A percentile compares a stretch with the other conserved stretches of the same genome.
phyloP scores from a whole-genome alignment of 1,140 invertebrate genomes.

The Cyrtorhinus lividipennis region DNA sequence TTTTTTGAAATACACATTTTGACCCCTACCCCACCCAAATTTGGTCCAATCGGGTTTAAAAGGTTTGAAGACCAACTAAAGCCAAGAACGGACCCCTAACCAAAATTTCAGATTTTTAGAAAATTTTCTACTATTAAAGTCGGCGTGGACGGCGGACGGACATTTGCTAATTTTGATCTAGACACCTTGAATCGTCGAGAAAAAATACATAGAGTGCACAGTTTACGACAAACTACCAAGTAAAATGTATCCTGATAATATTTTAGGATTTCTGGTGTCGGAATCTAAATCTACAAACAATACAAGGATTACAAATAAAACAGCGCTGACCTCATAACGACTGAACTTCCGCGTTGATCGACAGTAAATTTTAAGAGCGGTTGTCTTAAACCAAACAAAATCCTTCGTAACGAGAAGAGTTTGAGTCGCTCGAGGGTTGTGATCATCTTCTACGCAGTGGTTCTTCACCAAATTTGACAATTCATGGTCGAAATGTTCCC shows the following conservation, averaged over 20 bases:
- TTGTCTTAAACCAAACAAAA: not conserved
- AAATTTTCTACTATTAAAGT: too few species aligned
- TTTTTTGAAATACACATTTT: too few species aligned
- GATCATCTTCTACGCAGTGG: not conserved
- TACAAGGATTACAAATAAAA: not conserved
- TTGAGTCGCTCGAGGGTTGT: not conserved
- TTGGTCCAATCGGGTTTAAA: too few species aligned
- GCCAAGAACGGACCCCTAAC: too few species aligned
- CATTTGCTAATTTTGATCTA: too few species aligned
- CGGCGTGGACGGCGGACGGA: too few species aligned
- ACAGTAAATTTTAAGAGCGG: conserved; percentile 1
- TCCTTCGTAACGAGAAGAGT: not conserved
- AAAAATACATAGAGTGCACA: not conserved
- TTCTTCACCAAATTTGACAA: not conserved
- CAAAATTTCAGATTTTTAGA: too few species aligned
- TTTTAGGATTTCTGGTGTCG: not conserved
- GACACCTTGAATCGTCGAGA: not conserved
- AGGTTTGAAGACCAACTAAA: too few species aligned
- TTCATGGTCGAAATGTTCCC: not conserved
- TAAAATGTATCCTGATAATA: not conserved
- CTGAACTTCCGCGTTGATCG: not conserved
- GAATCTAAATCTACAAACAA: not conserved
- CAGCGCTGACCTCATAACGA: not conserved
- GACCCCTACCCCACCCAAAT: too few species aligned
- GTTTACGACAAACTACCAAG: not conserved